Conservation (phyloP, 2,113 vertebrate species). For the Plecotus auritus region DNA sequence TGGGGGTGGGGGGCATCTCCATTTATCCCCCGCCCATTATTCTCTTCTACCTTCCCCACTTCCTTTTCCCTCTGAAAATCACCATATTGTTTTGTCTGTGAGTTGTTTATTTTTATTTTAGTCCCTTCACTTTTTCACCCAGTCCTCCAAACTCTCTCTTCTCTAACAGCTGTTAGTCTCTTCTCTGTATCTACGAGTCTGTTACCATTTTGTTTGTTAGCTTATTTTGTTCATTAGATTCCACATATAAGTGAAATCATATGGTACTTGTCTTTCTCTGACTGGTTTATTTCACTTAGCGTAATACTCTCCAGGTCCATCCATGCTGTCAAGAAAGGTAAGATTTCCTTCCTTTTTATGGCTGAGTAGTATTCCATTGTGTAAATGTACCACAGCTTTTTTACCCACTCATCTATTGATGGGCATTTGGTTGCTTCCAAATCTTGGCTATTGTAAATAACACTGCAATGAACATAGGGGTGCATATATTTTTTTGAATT, state of each 20-base stretch:
- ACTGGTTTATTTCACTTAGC: background rate
- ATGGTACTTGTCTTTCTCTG: background rate
- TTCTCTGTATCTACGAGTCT: background rate
- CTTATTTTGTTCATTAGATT: background rate
- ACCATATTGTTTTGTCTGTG: background rate
- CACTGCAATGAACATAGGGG: background rate
- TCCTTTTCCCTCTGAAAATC: background rate
- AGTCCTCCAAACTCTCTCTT: background rate
- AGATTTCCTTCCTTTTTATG: background rate
- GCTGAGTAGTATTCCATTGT: background rate
- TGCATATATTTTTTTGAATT: too few species aligned
- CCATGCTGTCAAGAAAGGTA: background rate
- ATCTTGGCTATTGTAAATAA: background rate
- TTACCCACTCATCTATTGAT: background rate
- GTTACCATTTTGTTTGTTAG: background rate
- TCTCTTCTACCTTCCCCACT: background rate
- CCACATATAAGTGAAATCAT: background rate
- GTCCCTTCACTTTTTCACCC: background rate
- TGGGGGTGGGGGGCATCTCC: too few species aligned
- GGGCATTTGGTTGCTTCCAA: background rate
- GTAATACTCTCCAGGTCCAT: background rate
- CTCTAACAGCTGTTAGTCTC: background rate
- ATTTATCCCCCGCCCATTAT: background rate
- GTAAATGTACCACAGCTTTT: background rate
- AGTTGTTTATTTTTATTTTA: background rate